Evolutionary conservation across 2,113 vertebrate species (phyloP).

Genomic region (Rhinoderma darwinii): DNA sequence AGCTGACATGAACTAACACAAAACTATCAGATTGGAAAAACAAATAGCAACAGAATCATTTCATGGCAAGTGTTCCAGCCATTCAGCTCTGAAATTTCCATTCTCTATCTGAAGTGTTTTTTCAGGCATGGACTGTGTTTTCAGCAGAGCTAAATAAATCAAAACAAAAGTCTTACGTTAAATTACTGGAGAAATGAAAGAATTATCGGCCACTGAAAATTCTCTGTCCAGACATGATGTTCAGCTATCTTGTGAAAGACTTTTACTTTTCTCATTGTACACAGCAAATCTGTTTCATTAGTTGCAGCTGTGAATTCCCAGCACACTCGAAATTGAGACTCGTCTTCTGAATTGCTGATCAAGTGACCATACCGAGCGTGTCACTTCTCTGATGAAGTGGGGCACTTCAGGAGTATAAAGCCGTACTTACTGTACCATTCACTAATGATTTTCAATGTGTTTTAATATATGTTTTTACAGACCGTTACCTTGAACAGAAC

Average conservation of each 20-base stretch:
- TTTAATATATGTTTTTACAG: neutral
- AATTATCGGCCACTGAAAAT: slow-evolving; percentile 39
- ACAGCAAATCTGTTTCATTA: slow-evolving; percentile 52
- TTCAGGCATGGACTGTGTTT: slow-evolving; percentile 30
- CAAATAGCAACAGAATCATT: slow-evolving; percentile 46
- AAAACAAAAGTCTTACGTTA: slow-evolving; percentile 45
- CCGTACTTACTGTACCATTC: neutral
- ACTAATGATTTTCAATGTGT: slow-evolving; percentile 6
- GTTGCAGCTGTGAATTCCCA: slow-evolving; percentile 54
- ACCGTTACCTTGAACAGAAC: neutral
- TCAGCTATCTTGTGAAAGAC: slow-evolving; percentile 45
- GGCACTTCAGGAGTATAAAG: slow-evolving; percentile 9
- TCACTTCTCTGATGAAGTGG: slow-evolving; percentile 38
- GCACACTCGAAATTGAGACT: slow-evolving; percentile 47
- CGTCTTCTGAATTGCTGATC: slow-evolving; percentile 38
- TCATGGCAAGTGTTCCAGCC: slow-evolving; percentile 46
- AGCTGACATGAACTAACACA: slow-evolving; percentile 36
- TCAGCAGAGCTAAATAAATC: slow-evolving; percentile 27
- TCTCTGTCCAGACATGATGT: slow-evolving; percentile 49
- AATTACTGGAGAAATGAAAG: slow-evolving; percentile 51
- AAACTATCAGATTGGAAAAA: slow-evolving; percentile 42
- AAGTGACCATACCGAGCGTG: slow-evolving; percentile 48
- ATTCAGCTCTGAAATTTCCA: slow-evolving; percentile 47
- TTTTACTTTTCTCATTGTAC: slow-evolving; percentile 52
- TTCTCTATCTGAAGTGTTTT: slow-evolving; percentile 48